Conservation (phyloP, 1,140 invertebrate genomes). For the Meteorus sp. region DNA sequence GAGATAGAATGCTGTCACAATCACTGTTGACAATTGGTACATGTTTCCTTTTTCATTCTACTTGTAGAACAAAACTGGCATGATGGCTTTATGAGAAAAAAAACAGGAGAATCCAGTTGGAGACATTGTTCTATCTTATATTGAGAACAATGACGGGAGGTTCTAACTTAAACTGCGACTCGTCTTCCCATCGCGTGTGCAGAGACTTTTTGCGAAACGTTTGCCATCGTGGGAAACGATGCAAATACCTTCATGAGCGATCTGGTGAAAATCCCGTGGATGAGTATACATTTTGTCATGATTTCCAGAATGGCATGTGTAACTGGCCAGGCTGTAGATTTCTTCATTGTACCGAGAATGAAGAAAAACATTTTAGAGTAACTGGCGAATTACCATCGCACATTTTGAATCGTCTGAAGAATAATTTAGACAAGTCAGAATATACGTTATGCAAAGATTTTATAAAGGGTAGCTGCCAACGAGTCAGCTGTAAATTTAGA, state of each 20-base stretch:
- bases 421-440: slow-evolving; percentile 53
- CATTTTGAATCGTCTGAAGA: slow-evolving; percentile 57
- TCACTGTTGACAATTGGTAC: too few species aligned
- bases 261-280: slow-evolving; percentile 52
- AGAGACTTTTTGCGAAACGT: slow-evolving; percentile 67
- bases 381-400: slow-evolving; percentile 70
- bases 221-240: slow-evolving; percentile 76
- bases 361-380: slow-evolving; percentile 74
- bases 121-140: too few species aligned
- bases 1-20: too few species aligned
- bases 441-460: slow-evolving; percentile 76
- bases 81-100: too few species aligned
- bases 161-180: slow-evolving; percentile 35
- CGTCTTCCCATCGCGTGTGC: slow-evolving; percentile 56
- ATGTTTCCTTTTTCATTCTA: too few species aligned
- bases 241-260: slow-evolving; percentile 73
- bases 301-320: slow-evolving; percentile 78
- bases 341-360: slow-evolving; percentile 75
- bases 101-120: slow-evolving; percentile 28
- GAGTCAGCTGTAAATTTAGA: slow-evolving; percentile 52
- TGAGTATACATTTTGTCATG: slow-evolving; percentile 76
- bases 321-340: slow-evolving; percentile 70
- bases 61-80: too few species aligned
- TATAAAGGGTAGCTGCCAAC: slow-evolving; percentile 73
- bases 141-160: slow-evolving; percentile 39